Conservation (phyloP, 2,113 vertebrate genomes). For the Gambusia affinis region DNA sequence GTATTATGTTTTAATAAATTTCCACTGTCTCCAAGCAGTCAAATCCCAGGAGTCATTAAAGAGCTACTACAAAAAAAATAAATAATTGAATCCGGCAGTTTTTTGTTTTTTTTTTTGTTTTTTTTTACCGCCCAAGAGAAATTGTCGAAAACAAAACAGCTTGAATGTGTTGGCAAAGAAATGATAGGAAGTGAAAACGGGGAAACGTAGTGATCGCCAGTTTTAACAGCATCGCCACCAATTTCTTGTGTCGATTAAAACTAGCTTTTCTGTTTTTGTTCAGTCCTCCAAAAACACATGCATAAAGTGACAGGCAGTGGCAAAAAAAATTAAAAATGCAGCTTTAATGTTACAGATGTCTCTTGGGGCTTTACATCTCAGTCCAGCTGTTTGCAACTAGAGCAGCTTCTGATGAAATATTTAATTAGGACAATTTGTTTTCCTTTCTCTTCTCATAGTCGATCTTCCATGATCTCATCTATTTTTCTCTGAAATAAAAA, state of each 20-base stretch:
- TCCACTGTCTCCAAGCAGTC: slow-evolving; percentile 1
- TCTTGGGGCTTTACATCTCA: slow-evolving; percentile 28
- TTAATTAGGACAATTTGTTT: slow-evolving; percentile 29
- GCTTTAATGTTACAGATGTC: slow-evolving; percentile 32
- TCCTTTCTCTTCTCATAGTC: slow-evolving; percentile 2
- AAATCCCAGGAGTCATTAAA: slow-evolving; percentile 32
- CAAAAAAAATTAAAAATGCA: slow-evolving; percentile 6
- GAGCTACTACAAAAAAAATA: not conserved
- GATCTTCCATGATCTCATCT: not conserved
- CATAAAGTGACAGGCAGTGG: not conserved
- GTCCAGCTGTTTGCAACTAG: slow-evolving; percentile 19
- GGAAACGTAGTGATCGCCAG: not conserved
- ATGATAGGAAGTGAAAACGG: not conserved
- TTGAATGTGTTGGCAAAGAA: not conserved
- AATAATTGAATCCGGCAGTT: not conserved
- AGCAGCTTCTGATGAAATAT: slow-evolving; percentile 64
- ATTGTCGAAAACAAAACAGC: too few species aligned
- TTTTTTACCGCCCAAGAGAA: too few species aligned
- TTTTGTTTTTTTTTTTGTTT: too few species aligned
- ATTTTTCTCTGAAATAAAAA: not conserved
- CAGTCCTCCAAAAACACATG: not conserved
- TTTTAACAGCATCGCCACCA: too few species aligned
- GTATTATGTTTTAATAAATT: not conserved
- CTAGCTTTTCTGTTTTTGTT: not conserved
- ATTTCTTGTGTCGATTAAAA: not conserved